Base-by-base conservation (phyloP, 2,888 invertebrate genomes). In the Brachyptera risi region DNA sequence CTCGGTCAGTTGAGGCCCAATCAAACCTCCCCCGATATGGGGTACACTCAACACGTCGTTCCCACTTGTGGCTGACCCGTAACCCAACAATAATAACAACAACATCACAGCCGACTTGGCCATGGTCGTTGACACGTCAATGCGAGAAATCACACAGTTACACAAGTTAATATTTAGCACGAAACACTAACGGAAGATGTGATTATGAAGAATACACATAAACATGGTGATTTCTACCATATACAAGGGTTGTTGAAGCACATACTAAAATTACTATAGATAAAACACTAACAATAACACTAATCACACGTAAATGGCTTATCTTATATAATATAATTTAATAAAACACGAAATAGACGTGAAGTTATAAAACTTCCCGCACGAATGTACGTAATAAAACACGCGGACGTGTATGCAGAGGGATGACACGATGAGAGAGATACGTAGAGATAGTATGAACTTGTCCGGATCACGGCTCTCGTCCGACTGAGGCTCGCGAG, bases 1-100 rank as follows among this genome's bases (percentile, higher is more conserved):
- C 56, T 66, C 67, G 47, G 47, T 47, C 47, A 47, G 21, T 47
- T 47, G 47, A 24, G 47, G 47, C 47, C 47, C 47, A 24, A 47
- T 47, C 47, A 47, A 24, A n/a, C 47, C 47, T 4, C 47, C 47
- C 3, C 47, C 47, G 40, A 40, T 44, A 24, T 23, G 47, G 21
- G 26, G 49, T 24, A 17, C 42, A 17, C 58, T 51, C 23, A 58
- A 15, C 17, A 63, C 47, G 42, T 63, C 63, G 31, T 61, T 63
- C 44, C 58, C 58, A 17, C 44, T 38, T 19, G 51, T 37, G 17
- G 61, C 58, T n/a, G 58, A 23, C 23, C n/a, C 38, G 50, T 50
- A 19, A 11, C 17, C 17, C 35, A 59, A 9, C 59, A 38, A 47
- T 24, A 44, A 11, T 21, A 24, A 23, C 24, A n/a, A n/a, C n/a